These are phyloP conservation scores for Therioaphis trifolii DNA, from an alignment of 2,888 invertebrate genomes.

Conservation along the genomic window DNA sequence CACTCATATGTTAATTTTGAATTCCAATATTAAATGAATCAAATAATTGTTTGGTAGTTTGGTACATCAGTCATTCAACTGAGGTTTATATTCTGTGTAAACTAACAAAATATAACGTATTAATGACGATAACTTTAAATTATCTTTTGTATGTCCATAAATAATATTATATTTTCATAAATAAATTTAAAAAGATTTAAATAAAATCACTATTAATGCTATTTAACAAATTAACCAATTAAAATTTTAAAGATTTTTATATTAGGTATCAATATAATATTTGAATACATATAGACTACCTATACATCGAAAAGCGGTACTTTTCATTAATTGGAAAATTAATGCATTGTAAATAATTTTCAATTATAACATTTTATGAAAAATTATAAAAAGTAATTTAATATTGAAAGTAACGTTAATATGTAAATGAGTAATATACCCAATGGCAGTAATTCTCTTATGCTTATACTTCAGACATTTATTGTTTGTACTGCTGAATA, in stretches of 20 bases:
- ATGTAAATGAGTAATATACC: neutral
- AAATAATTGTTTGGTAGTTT: neutral
- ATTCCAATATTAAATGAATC: neutral
- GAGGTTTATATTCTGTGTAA: too few species aligned
- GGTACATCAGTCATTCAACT: neutral
- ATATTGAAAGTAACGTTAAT: neutral
- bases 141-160: neutral
- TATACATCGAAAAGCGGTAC: too few species aligned
- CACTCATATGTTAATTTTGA: neutral
- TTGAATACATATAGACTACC: too few species aligned
- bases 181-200: neutral
- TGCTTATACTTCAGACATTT: neutral
- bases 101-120: neutral
- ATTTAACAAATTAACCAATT: too few species aligned
- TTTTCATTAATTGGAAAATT: too few species aligned
- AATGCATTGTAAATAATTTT: too few species aligned
- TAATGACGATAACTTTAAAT: neutral
- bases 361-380: neutral
- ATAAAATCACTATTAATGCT: too few species aligned
- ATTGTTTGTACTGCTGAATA: neutral
- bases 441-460: neutral
- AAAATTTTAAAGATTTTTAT: too few species aligned
- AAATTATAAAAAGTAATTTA: neutral
- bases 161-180: neutral
- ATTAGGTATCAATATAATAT: too few species aligned